Evolutionary conservation across 37 sponge, comb jelly and placozoan genomes (phyloP), one percentile per base, ranked within the genome.

Genomic region (Spongilla lacustris): DNA sequence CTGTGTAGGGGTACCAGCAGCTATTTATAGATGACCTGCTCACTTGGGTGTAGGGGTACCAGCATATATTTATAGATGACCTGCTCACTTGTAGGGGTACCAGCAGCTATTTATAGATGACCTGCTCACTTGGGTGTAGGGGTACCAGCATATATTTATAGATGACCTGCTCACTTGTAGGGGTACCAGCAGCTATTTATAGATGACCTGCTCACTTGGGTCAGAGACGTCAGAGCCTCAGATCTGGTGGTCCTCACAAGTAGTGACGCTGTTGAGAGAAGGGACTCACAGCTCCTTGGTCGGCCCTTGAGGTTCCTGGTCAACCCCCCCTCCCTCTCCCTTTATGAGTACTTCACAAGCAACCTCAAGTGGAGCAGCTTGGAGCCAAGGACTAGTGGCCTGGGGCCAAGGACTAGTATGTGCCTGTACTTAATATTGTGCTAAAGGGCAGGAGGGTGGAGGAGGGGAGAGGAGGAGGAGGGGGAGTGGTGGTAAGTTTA

Each of bases 211-310:
- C 31, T 93, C 33, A 24, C 71, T 58, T 93, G 93, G 93, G 49
- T 81, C 27, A 71, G 69, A 50, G 75, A 66, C 0, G 67, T 19
- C 2, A 29, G 41, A 22, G 76, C 86, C 50, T 22, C 79, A 3
- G 82, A 81, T 17, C 48, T 75, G 33, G 68, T 86, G 0, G 29
- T 93, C 36, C 81, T 93, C 31, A 86, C 86, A 0, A 89, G 86
- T 28, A 36, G 72, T 5, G 26, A 93, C 68, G 89, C 93, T 34
- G 82, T 83, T 9, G 89, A 93, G 83, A 85, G 90, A 73, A 78
- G 74, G 69, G 93, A 93, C 66, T 68, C 46, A 46, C 89, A 93
- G 38, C 69, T 93, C 1, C 5, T 10, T 24, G 86, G 93, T 87
- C 73, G 72, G 11, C 79, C 78, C 68, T 78, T 50, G 66, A 36